A percentile compares a stretch with the other conserved stretches of the same genome.
Conservation (phyloP, 2,888 invertebrate species). For the Litoditis marina region DNA sequence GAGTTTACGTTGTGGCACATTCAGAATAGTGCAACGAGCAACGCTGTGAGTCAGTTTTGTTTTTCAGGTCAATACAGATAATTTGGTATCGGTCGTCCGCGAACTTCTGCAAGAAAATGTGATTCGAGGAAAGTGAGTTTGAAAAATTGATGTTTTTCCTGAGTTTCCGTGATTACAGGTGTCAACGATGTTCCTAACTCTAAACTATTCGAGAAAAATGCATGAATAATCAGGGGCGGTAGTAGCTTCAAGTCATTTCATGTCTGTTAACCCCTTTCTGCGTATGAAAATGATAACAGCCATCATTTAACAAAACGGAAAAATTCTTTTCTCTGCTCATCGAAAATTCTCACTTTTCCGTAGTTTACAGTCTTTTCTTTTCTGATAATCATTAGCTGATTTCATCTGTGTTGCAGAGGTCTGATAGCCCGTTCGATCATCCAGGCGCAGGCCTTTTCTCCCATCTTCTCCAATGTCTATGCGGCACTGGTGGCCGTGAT, state of each 20-base stretch:
- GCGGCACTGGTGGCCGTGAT: conserved; percentile 91
- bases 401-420: conserved; percentile 67
- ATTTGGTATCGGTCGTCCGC: conserved; percentile 81
- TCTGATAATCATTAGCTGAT: not conserved
- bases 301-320: no score
- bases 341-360: conserved; percentile 36
- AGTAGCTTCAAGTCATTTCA: no score
- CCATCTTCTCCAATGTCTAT: conserved; percentile 94
- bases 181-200: no score
- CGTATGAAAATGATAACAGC: no score
- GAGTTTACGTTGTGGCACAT: no score
- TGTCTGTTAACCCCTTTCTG: no score
- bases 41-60: no score
- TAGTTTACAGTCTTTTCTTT: no score
- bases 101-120: conserved; percentile 91
- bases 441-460: conserved; percentile 93
- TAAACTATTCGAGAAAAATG: no score
- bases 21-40: no score
- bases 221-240: no score
- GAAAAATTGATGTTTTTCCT: not conserved
- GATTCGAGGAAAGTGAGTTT: conserved; percentile 76
- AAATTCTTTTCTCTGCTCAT: not conserved
- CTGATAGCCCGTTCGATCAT: conserved; percentile 86
- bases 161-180: no score
- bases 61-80: conserved; percentile 84